phyloP scores from a whole-genome alignment of 2,888 invertebrate species.

The Abrostola tripartita region DNA sequence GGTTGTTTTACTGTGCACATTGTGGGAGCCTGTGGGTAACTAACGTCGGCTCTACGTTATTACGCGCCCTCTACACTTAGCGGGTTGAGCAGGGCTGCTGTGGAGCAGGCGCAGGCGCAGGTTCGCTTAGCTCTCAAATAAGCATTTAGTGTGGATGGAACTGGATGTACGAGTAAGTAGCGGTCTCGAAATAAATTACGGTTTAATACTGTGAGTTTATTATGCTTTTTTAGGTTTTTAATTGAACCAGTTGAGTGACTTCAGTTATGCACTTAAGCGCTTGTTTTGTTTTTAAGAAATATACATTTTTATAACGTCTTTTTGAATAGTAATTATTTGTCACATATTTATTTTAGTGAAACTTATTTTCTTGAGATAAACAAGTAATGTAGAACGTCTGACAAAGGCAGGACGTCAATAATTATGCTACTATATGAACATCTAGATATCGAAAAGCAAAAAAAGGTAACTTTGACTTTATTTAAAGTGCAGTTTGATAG shows the following conservation, averaged over 20 bases:
- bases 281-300: too few species aligned
- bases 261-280: too few species aligned
- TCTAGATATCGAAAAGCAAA: constrained; percentile 6
- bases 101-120: background rate
- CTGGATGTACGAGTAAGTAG: too few species aligned
- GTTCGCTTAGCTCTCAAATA: background rate
- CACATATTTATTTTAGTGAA: too few species aligned
- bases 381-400: background rate
- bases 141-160: background rate
- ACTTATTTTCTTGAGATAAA: background rate
- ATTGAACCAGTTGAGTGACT: too few species aligned
- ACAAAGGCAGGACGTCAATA: background rate
- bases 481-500: constrained; percentile 46
- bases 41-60: constrained; percentile 70
- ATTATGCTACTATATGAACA: background rate
- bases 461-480: constrained; percentile 24
- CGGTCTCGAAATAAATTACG: too few species aligned
- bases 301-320: too few species aligned
- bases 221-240: too few species aligned
- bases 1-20: constrained; percentile 47
- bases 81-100: constrained; percentile 53
- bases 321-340: too few species aligned
- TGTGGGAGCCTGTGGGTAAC: constrained; percentile 63
- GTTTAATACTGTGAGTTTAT: too few species aligned
- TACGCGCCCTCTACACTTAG: constrained; percentile 61